Evolutionary conservation across 1,140 invertebrate genomes (phyloP).

Genomic region (Hylaeus anthracinus): DNA sequence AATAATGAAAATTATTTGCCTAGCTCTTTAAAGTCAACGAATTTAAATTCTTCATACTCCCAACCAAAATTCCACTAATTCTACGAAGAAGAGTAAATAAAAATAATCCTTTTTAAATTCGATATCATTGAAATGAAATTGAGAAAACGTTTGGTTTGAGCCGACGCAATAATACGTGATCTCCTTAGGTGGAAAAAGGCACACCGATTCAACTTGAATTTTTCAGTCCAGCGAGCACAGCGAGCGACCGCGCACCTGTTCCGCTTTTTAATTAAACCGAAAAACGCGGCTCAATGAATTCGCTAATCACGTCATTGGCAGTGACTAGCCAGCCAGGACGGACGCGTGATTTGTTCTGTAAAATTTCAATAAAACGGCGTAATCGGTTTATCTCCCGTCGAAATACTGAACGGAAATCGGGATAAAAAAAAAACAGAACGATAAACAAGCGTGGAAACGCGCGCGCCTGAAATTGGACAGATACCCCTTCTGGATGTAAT

Average conservation of each 20-base stretch:
- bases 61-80: too few species aligned
- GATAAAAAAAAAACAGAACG: not conserved
- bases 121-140: too few species aligned
- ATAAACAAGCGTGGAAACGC: not conserved
- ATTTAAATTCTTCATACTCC: too few species aligned
- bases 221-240: not conserved
- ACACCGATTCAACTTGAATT: not conserved
- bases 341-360: constrained; percentile 29
- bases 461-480: constrained; percentile 18
- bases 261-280: constrained; percentile 41
- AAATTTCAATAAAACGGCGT: constrained; percentile 56
- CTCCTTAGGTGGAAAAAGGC: not conserved
- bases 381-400: constrained; percentile 26
- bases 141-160: too few species aligned
- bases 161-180: not conserved
- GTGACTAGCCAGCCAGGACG: constrained; percentile 6
- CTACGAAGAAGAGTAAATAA: too few species aligned
- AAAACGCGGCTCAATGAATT: constrained; percentile 26
- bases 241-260: constrained; percentile 9
- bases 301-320: constrained; percentile 42
- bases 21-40: too few species aligned
- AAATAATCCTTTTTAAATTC: too few species aligned
- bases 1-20: too few species aligned
- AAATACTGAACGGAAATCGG: not conserved
- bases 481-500: constrained; percentile 24